Evolutionary conservation across 2,797 vertebrate species (phyloP).

Genomic region (Tenualosa ilisha): DNA sequence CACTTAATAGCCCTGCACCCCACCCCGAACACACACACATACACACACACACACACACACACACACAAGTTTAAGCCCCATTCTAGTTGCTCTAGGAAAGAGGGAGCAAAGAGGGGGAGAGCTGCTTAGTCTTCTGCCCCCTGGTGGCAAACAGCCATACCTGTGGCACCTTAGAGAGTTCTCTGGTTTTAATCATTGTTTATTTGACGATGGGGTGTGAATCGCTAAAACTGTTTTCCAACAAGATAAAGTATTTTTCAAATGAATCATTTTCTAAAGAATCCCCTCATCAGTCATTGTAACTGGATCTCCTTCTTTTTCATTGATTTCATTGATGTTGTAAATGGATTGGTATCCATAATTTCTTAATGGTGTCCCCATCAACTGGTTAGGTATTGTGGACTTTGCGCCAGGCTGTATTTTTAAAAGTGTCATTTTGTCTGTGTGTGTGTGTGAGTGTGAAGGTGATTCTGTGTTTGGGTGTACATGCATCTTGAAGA

Average conservation of each 20-base stretch:
- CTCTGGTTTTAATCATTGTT: conserved; percentile 34
- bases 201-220: conserved; percentile 35
- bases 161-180: conserved; percentile 48
- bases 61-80: background rate
- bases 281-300: background rate
- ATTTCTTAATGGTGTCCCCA: conserved; percentile 49
- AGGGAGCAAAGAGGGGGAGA: background rate
- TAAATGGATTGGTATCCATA: conserved; percentile 41
- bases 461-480: conserved; percentile 15
- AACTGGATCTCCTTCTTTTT: conserved; percentile 39
- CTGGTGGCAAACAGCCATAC: conserved; percentile 53
- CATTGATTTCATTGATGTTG: conserved; percentile 51
- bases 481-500: conserved; percentile 24
- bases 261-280: conserved; percentile 56
- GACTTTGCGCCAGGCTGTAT: conserved; percentile 23
- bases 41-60: conserved; percentile 14
- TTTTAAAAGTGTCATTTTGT: background rate
- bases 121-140: conserved; percentile 32
- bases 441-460: background rate
- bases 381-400: conserved; percentile 51
- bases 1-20: conserved; percentile 33
- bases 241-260: conserved; percentile 48
- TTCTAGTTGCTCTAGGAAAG: background rate
- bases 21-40: conserved; percentile 18
- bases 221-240: conserved; percentile 57